Evolutionary conservation across 2,888 invertebrate species (phyloP).

Genomic region (Halictus ligatus): DNA sequence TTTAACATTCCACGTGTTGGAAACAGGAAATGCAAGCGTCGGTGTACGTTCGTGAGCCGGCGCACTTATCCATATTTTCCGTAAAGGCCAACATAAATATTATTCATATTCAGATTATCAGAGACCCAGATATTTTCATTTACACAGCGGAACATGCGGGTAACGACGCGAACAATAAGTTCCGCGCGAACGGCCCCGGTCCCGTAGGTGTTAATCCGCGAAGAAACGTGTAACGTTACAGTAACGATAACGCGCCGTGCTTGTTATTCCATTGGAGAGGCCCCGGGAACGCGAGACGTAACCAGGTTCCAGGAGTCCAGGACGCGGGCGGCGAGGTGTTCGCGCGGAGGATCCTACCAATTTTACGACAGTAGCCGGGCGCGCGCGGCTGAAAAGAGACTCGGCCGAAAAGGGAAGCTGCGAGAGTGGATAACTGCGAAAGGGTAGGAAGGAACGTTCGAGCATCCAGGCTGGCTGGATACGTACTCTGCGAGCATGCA

Average conservation of each 20-base stretch:
- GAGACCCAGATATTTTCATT: slow-evolving; percentile 1
- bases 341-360: slow-evolving; percentile 1
- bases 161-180: slow-evolving; percentile 7
- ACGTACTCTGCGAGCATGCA: slow-evolving; percentile 53
- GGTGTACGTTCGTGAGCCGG: background rate
- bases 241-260: background rate
- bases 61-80: background rate
- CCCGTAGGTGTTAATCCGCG: slow-evolving; percentile 2
- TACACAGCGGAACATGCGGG: background rate
- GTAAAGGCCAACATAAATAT: background rate
- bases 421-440: slow-evolving; percentile 8
- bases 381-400: slow-evolving; percentile 32
- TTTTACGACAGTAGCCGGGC: slow-evolving; percentile 38
- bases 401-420: slow-evolving; percentile 29
- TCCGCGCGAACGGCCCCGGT: background rate
- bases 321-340: background rate
- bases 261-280: background rate
- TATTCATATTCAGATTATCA: background rate
- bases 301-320: background rate
- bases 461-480: slow-evolving; percentile 36
- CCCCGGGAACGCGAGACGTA: background rate
- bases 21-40: background rate
- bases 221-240: background rate
- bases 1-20: background rate
- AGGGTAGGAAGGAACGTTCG: slow-evolving; percentile 16